Evolutionary conservation across 2,888 invertebrate species (phyloP).

Genomic region (Achlya flavicornis): DNA sequence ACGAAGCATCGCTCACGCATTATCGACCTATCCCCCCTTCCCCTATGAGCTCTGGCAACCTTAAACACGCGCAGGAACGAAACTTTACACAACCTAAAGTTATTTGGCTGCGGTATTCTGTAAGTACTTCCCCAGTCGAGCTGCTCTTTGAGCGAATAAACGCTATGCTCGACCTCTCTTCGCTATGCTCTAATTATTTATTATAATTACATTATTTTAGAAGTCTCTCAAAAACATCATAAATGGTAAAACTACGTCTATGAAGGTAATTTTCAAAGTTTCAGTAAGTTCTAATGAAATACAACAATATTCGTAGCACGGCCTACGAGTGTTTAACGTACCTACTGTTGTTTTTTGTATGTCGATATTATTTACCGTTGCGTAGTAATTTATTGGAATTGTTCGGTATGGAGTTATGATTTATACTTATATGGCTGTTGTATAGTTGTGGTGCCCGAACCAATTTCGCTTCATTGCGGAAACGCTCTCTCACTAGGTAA

Average conservation of each 20-base stretch:
- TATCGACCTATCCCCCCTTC: too few species aligned
- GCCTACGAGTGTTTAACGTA: conserved; percentile 21
- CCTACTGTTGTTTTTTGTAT: conserved; percentile 46
- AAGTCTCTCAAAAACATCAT: too few species aligned
- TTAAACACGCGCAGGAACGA: too few species aligned
- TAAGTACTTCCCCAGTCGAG: too few species aligned
- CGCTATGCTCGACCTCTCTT: too few species aligned
- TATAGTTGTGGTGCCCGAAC: conserved; percentile 44
- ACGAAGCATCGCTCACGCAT: too few species aligned
- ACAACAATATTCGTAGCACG: conserved; percentile 31
- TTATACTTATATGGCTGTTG: conserved; percentile 48
- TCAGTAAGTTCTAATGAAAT: conserved; percentile 10
- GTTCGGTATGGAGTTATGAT: conserved; percentile 56
- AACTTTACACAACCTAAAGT: too few species aligned
- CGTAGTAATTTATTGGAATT: conserved; percentile 60
- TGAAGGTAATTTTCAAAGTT: background rate
- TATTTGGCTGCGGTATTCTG: too few species aligned
- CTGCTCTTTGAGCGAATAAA: too few species aligned
- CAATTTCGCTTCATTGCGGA: conserved; percentile 41
- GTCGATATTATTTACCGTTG: conserved; percentile 48
- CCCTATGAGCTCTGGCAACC: too few species aligned
- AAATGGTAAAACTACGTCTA: background rate
- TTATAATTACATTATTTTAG: too few species aligned
- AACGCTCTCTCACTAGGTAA: conserved; percentile 37
- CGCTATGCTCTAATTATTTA: too few species aligned